These are phyloP conservation scores for Drosophila nr. fundita DNA, from an alignment of 2,888 invertebrate genomes.

Conservation along the genomic window DNA sequence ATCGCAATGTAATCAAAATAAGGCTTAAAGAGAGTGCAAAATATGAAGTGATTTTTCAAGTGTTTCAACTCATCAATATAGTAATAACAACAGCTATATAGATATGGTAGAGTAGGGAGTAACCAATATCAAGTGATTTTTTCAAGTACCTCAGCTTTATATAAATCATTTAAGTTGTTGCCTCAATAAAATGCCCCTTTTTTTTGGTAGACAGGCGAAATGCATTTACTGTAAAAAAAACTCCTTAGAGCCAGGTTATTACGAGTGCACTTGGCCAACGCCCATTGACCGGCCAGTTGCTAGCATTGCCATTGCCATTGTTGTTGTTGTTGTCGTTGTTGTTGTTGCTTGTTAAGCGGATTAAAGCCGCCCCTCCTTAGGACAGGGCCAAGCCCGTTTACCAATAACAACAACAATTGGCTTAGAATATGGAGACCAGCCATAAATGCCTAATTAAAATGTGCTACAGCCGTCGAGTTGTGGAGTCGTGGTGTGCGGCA, in stretches of 20 bases:
- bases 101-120: no score
- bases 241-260: conserved; percentile 19
- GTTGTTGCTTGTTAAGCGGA: conserved; percentile 54
- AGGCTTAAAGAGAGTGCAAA: neutral
- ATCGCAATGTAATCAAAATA: neutral
- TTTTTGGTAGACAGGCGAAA: neutral
- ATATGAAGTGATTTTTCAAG: neutral
- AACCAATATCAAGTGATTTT: neutral
- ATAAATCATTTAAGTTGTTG: neutral
- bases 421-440: conserved; percentile 37
- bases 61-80: neutral
- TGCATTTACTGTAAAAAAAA: conserved; percentile 13
- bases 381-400: neutral
- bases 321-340: conserved; percentile 2
- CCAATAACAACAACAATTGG: conserved; percentile 30
- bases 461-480: conserved; percentile 27
- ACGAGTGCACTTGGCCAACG: conserved; percentile 18
- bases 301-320: conserved; percentile 1
- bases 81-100: neutral
- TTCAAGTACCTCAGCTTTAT: neutral
- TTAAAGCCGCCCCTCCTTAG: conserved; percentile 33
- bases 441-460: conserved; percentile 76
- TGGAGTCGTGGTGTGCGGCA: conserved; percentile 34
- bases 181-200: neutral
- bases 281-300: conserved; percentile 11